Evolutionary conservation across 2,797 vertebrate genomes (phyloP), one percentile per base, ranked within the genome.

Genomic region (Poecile montanus): DNA sequence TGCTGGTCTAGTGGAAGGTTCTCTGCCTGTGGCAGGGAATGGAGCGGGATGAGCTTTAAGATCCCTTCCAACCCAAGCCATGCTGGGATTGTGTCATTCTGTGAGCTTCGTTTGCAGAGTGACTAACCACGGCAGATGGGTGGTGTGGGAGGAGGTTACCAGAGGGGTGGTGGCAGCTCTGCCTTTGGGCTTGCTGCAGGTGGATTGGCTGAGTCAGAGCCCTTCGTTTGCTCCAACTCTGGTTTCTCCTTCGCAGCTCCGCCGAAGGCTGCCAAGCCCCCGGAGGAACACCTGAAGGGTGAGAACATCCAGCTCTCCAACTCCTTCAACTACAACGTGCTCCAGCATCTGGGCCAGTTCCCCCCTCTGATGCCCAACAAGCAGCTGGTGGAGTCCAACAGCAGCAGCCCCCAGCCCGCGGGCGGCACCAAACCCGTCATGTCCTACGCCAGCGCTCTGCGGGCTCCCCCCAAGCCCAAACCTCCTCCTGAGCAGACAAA

Each of bases 281-380:
- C 98, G 1, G 99, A 99, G 87, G 99, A 99, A 63, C 98, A 98
- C 81, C 97, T 98, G 96, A 99, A 99, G 96, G 94, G 97, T 0
- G 99, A 99, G 58, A 98, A 97, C 91, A 97, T 98, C 32, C 98
- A 98, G 58, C 98, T 98, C 73, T 93, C 98, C 85, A 98, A 97
- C 78, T 97, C 98, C 89, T 98, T 98, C 97, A 98, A 98, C 96
- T 98, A 98, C 96, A 98, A 86, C 54, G 95, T 99, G 96, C 98
- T 99, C 42, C 99, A 99, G 95, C 99, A 99, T 70, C 99, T 99
- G 3, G 99, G 99, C 98, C 99, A 99, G 98, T 99, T 99, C 96
- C 99, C 99, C 27, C 99, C 99, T 15, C 99, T 99, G 96, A 98
- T 99, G 99, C 98, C 99, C 97, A 99, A 98, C 97, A 99, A 99